A percentile compares a stretch with the other conserved stretches of the same genome.
Conservation (phyloP, 2,888 invertebrate genomes). For the Dorcus parallelipipedus region DNA sequence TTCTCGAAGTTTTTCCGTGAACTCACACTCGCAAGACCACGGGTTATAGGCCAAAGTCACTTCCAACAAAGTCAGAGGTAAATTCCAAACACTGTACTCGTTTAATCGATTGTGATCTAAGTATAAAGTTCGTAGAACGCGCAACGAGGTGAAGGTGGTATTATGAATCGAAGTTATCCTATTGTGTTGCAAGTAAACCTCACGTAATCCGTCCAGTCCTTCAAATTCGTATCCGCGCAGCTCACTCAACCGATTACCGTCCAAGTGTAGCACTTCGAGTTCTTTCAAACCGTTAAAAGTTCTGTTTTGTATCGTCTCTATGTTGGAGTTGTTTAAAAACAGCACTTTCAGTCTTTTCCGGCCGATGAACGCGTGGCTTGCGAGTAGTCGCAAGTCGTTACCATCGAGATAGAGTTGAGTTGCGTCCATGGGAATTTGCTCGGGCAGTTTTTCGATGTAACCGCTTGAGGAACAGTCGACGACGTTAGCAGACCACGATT, state of each 20-base stretch:
- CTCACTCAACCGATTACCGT: conserved; percentile 67
- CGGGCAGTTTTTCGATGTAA: conserved; percentile 67
- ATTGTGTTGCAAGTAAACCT: conserved; percentile 73
- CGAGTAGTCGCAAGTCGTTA: conserved; percentile 71
- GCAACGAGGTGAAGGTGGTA: conserved; percentile 66
- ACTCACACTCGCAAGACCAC: conserved; percentile 83
- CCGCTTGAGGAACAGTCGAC: conserved; percentile 76
- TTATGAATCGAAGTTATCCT: conserved; percentile 67
- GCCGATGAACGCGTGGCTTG: conserved; percentile 82
- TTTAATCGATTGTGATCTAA: conserved; percentile 71
- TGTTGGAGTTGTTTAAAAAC: conserved; percentile 74
- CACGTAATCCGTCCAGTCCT: conserved; percentile 67
- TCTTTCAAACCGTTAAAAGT: conserved; percentile 82
- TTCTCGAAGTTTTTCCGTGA: conserved; percentile 69
- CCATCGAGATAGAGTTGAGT: conserved; percentile 85
- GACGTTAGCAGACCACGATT: conserved; percentile 81
- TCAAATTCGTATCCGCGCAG: conserved; percentile 79
- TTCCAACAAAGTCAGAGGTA: conserved; percentile 62
- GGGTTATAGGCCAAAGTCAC: conserved; percentile 69
- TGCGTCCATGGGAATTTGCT: conserved; percentile 86
- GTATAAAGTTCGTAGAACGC: conserved; percentile 62
- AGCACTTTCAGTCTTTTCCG: conserved; percentile 73
- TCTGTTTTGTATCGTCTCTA: conserved; percentile 75
- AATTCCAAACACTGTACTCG: conserved; percentile 68
- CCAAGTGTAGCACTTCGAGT: conserved; percentile 70